Evolutionary conservation across 1,140 invertebrate species (phyloP), one percentile per base, ranked within the genome.

Genomic region (Drosophila lacertosa): DNA sequence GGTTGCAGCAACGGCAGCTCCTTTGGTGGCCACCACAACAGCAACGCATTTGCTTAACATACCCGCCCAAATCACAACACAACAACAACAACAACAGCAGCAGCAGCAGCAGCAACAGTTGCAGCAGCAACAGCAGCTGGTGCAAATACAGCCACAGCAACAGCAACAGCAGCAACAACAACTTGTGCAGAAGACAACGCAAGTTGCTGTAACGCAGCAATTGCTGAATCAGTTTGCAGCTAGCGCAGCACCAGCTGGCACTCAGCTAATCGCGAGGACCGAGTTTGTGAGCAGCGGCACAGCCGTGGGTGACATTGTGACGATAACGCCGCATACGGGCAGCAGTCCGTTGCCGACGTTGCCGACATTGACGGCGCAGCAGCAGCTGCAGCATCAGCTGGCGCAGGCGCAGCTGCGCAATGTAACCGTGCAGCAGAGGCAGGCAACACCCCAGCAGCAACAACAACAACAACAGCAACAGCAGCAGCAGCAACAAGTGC

Each of bases 341-440:
- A 86, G 66, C 66, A 77, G 57, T 55, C 82, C 74, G 1, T 35
- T 86, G 48, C 65, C 83, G 11, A 63, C 84, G 4, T n/a, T 84
- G 42, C 72, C 81, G 10, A 68, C 84, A 1, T 42, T 84, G 45
- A 76, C 76, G 2, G 59, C 79, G n/a, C 89, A 89, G 35, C 89
- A 82, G 26, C 89, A 90, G 32, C 50, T 82, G 51, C 83, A 89
- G 35, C 83, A 89, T 51, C 83, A 89, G 33, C 11, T 89, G 69
- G 82, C 80, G 7, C 89, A 90, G 60, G 81, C 74, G n/a, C 89
- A 90, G 44, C 77, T 89, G 6, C 79, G 89, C 4, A 90, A 90
- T 48, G 89, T 89, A 3, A 86, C 89, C 5, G 89, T 90, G 32
- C 89, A 90, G 44, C 89, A 90, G 42, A 60, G 84, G 2, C 84